Conservation (phyloP, 2,888 invertebrate genomes). For the Thumatha senex region DNA sequence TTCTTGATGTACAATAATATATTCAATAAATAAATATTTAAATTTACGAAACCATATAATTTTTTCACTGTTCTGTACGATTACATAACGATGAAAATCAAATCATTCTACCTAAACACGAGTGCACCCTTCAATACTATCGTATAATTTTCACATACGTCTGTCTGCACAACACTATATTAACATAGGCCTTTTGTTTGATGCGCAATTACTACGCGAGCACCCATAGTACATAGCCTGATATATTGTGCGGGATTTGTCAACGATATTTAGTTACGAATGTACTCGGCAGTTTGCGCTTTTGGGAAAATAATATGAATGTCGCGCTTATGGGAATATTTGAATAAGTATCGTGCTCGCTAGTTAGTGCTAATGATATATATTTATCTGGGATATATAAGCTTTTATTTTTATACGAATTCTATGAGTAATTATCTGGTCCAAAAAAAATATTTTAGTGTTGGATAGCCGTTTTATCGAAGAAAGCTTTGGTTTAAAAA, state of each 20-base stretch:
- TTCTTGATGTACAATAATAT: no score
- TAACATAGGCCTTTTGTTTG: constrained; percentile 76
- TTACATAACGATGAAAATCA: no score
- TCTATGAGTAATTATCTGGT: no score
- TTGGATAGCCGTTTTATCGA: no score
- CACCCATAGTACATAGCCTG: constrained; percentile 29
- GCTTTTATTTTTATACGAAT: no score
- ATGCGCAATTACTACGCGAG: constrained; percentile 62
- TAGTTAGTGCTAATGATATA: constrained; percentile 1
- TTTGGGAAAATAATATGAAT: constrained; percentile 15
- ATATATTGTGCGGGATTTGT: constrained; percentile 61
- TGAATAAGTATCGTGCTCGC: constrained; percentile 8
- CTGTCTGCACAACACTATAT: constrained; percentile 73
- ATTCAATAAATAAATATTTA: no score
- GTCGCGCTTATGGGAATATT: constrained; percentile 19
- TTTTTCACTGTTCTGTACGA: no score
- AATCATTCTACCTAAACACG: constrained; percentile 32
- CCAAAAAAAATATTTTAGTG: no score
- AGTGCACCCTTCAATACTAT: constrained; percentile 41
- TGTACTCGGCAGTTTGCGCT: constrained; percentile 9
- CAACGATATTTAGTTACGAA: constrained; percentile 58
- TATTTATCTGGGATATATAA: neutral
- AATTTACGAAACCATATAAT: no score
- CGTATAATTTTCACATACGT: constrained; percentile 80
- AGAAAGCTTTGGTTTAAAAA: no score